A percentile compares a stretch with the other conserved stretches of the same genome.
Evolutionary conservation across 2,797 vertebrate genomes (phyloP).

Genomic region (Arrhamphus sclerolepis): DNA sequence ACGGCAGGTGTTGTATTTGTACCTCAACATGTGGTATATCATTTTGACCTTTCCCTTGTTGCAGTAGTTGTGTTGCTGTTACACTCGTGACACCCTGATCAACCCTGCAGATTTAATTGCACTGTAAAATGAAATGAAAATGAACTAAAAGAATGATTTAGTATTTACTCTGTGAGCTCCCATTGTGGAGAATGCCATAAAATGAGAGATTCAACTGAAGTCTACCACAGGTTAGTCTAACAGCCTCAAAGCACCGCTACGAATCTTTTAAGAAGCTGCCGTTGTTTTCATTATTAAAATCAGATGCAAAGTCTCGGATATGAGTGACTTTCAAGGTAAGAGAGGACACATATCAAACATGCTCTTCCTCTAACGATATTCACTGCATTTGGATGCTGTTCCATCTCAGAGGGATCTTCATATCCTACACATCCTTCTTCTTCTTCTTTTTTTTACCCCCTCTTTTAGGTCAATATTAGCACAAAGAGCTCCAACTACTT

Average conservation of each 20-base stretch:
- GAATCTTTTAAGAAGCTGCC: slow-evolving; percentile 30
- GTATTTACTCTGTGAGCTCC: too few relatives aligned
- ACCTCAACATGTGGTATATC: too few relatives aligned
- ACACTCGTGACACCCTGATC: too few relatives aligned
- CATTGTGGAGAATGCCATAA: too few relatives aligned
- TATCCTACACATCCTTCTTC: slow-evolving; percentile 49
- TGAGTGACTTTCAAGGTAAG: slow-evolving; percentile 56
- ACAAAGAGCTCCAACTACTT: slow-evolving; percentile 68
- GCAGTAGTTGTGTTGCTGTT: too few relatives aligned
- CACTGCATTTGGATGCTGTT: slow-evolving; percentile 17
- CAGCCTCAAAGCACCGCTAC: slow-evolving; percentile 15
- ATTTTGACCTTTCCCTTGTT: too few relatives aligned
- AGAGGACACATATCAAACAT: slow-evolving; percentile 66
- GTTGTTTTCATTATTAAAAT: slow-evolving; percentile 60
- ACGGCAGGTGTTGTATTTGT: too few relatives aligned
- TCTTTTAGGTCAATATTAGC: slow-evolving; percentile 75
- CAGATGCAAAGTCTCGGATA: slow-evolving; percentile 47
- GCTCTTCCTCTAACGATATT: slow-evolving; percentile 45
- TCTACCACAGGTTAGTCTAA: not conserved
- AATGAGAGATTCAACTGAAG: too few relatives aligned
- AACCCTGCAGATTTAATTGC: too few relatives aligned
- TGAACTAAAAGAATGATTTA: too few relatives aligned
- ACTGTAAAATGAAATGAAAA: too few relatives aligned
- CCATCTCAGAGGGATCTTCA: slow-evolving; percentile 56
- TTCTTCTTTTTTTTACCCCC: slow-evolving; percentile 46